Base-by-base conservation (phyloP, 1,140 invertebrate genomes). In the Leguminivora glycinivorella region DNA sequence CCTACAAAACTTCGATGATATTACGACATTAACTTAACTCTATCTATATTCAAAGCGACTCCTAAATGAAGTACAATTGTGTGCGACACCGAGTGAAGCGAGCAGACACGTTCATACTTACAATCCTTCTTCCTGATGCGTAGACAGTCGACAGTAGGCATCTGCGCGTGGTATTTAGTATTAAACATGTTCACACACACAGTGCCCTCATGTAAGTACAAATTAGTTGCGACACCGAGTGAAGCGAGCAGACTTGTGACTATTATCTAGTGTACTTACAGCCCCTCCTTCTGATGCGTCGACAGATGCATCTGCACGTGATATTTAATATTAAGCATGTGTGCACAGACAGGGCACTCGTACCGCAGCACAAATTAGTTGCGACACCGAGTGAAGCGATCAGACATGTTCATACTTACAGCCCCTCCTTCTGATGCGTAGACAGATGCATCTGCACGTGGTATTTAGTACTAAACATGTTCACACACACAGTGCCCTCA, bases 281-380 rank as follows among this genome's bases (percentile, higher is more conserved):
- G 68, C 3, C 86, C 87, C 72, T 90, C 86, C 75, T 81, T 79
- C 76, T 87, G 85, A 66, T 90, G 88, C 7, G 86, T 88, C 0
- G 75, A 67, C 6, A 90, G 74, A 47, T 88, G 88, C 86, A 88
- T 86, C 56, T 83, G 80, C 26, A 88, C 75, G 67, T 88, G 88
- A 66, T 88, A 89, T 40, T 81, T 82, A 1, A 85, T 90, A 78
- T 88, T 75, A 77, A 90, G 88, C 84, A 31, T 7, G 7, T 89
- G 85, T 25, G 88, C 87, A 56, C 87, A 89, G 6, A 88, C 88
- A 2, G 88, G 88, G 19, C 88, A 90, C 80, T 89, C 88, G 80
- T 87, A 90, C 0, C 85, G 72, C 38, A 87, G 56, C n/a, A 83
- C 69, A 70, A 72, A 85, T 17, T 73, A 71, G 17, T 76, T 78